Base-by-base conservation (phyloP, 2,113 vertebrate genomes). In the Dasyornis broadbenti region DNA sequence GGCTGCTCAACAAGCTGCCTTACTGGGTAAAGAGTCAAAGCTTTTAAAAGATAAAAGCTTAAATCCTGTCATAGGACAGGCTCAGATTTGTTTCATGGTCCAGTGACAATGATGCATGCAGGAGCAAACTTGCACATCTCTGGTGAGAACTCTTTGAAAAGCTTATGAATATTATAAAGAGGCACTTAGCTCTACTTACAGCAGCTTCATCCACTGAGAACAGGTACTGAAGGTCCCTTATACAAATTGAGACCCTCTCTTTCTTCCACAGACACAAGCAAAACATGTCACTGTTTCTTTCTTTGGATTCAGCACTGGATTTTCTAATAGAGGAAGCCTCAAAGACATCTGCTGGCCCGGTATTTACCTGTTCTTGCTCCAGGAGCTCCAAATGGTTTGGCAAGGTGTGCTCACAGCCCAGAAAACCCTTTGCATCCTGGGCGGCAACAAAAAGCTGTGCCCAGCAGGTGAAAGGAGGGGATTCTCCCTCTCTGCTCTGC, bases 181-280 rank as follows among this genome's bases (percentile, higher is more conserved):
- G 9, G 5, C 9, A 33, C 39, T 75, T 45, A 16, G 6, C 5
- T 84, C 12, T 35, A 31, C 13, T 19, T 77, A 60, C 23, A 64
- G 8, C 20, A 76, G 31, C 33, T 14, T 71, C 44, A 11, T 42
- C 30, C 3, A 2, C 49, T 40, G 14, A 53, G 14, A 80, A 15
- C 6, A 50, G 7, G 6, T 42, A 50, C 31, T 47, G 21, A 28
- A 60, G 3, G 15, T 54, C 17, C 10, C 13, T 31, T n/a, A 57
- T 5, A 47, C 21, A 72, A 37, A 0, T 6, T 24, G 17, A 70
- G 22, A 10, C 1, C 2, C 3, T 11, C 1, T 64, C 16, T 71
- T 71, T 59, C 39, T 56, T 80, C 37, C 9, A 28, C 1, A 5
- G 23, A 47, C 35, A 69, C 19, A 28, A 81, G 9, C 10, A 40